Conservation (phyloP, 2,888 invertebrate genomes). For the Deilephila elpenor region DNA sequence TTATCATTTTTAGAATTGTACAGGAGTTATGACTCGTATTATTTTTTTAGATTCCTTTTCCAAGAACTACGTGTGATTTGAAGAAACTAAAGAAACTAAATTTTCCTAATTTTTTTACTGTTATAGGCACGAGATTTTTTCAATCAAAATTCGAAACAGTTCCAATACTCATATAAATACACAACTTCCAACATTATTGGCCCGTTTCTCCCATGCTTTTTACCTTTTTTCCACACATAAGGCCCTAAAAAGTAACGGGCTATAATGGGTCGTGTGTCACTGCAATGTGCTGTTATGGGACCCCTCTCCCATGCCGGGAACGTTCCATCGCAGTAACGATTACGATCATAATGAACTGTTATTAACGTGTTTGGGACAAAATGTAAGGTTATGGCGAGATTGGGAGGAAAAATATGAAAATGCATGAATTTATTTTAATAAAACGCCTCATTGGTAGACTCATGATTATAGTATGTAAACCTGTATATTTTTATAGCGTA, state of each 20-base stretch:
- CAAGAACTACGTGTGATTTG: no score
- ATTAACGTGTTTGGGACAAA: conserved; percentile 30
- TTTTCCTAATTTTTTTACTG: no score
- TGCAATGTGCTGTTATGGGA: conserved; percentile 13
- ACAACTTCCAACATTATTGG: conserved; percentile 2
- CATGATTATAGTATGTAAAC: no score
- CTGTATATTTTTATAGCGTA: no score
- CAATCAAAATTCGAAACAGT: background rate
- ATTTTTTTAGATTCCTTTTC: no score
- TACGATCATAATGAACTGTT: conserved; percentile 36
- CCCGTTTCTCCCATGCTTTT: conserved; percentile 10
- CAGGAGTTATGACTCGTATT: no score
- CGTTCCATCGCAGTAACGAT: conserved; percentile 32
- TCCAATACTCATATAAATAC: background rate
- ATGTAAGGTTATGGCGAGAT: background rate
- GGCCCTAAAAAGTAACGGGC: conserved; percentile 38
- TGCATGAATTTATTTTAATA: no score
- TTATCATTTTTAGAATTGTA: no score
- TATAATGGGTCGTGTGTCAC: conserved; percentile 36
- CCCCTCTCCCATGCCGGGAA: conserved; percentile 25
- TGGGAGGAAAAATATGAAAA: no score
- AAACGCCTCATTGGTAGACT: no score
- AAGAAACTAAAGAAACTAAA: no score
- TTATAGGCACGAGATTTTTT: background rate
- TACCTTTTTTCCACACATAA: conserved; percentile 33